phyloP scores from a whole-genome alignment of 2,113 vertebrate genomes.

The Dendrocopos noguchii region DNA sequence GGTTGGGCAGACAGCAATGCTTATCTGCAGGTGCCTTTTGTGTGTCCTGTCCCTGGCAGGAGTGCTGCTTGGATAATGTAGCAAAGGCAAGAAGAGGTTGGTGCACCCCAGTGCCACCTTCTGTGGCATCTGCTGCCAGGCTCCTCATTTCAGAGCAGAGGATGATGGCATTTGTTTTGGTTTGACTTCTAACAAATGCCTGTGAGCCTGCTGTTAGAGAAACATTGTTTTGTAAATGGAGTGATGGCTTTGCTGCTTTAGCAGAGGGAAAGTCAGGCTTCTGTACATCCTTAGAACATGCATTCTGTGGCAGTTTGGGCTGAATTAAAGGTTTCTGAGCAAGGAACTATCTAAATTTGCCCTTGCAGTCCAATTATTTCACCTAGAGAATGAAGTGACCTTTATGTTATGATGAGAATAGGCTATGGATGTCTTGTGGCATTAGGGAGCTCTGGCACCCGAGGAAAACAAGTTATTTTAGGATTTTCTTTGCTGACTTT shows the following conservation, averaged over 20 bases:
- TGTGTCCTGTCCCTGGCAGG: neutral
- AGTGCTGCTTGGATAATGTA: neutral
- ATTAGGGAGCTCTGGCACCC: neutral
- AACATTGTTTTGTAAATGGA: neutral
- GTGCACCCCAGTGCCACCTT: neutral
- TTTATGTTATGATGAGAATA: slow-evolving; percentile 18
- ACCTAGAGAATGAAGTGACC: slow-evolving; percentile 8
- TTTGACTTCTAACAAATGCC: neutral
- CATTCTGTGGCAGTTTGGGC: neutral
- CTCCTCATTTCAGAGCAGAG: neutral
- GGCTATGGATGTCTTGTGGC: neutral
- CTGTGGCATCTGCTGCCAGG: neutral
- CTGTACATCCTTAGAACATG: neutral
- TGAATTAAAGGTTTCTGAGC: neutral
- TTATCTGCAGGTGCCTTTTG: neutral
- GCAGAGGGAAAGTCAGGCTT: neutral
- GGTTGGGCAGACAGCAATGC: neutral
- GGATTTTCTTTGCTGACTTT: neutral
- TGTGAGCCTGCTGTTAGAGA: neutral
- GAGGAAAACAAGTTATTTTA: neutral
- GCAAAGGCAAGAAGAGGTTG: neutral
- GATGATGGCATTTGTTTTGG: neutral
- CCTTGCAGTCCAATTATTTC: neutral
- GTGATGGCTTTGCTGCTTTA: neutral
- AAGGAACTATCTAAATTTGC: neutral